phyloP scores from a whole-genome alignment of 2,888 invertebrate species.

The Eumerus sabulonum region DNA sequence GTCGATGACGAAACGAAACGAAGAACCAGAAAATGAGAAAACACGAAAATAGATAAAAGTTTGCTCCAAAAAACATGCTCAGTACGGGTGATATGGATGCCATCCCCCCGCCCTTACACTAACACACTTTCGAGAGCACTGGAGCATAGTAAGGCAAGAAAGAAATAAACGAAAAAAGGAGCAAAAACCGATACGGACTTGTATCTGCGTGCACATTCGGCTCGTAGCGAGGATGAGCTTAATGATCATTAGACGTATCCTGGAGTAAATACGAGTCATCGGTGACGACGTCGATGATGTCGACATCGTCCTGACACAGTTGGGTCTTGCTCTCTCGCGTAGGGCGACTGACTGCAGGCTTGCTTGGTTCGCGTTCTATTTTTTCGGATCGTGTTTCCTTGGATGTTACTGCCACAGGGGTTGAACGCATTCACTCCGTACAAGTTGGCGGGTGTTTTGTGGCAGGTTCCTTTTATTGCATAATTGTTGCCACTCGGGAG shows the following conservation, averaged over 20 bases:
- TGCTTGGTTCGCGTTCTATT: conserved; percentile 8
- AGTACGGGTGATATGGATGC: conserved; percentile 13
- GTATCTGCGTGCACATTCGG: conserved; percentile 40
- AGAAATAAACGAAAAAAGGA: neutral
- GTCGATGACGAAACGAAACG: conserved; percentile 38
- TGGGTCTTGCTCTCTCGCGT: conserved; percentile 51
- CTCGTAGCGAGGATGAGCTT: conserved; percentile 39
- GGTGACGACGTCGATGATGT: conserved; percentile 9
- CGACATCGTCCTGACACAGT: conserved; percentile 66
- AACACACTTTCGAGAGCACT: neutral
- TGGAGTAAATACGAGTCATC: conserved; percentile 47
- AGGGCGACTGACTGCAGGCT: neutral
- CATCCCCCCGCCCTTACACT: conserved; percentile 5
- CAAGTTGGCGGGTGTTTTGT: conserved; percentile 4
- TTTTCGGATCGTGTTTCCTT: too few relatives aligned
- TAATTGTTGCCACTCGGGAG: conserved; percentile 37
- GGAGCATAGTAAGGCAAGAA: neutral
- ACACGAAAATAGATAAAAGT: conserved; percentile 16
- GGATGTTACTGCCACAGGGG: conserved; percentile 33
- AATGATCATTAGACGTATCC: conserved; percentile 58
- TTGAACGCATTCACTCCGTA: conserved; percentile 15
- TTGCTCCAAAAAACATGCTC: conserved; percentile 65
- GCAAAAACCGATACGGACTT: conserved; percentile 1
- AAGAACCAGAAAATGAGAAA: conserved; percentile 46
- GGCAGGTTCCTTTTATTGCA: conserved; percentile 15